phyloP scores from a whole-genome alignment of 2,797 vertebrate species.

The Cyclopterus lumpus region DNA sequence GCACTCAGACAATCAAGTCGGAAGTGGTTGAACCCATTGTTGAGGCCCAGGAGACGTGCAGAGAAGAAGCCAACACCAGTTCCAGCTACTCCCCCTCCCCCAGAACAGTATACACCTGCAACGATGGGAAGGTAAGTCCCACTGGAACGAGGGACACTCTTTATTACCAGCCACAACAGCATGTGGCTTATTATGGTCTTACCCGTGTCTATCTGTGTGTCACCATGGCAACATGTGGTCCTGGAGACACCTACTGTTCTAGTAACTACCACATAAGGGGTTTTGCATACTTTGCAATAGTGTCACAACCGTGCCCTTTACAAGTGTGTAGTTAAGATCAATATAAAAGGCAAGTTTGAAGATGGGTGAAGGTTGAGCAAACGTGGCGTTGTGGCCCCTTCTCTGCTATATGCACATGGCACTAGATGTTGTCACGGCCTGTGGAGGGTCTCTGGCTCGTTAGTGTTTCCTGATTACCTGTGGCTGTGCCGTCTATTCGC shows the following conservation, averaged over 20 bases:
- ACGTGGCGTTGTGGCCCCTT: background rate
- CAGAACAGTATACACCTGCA: constrained; percentile 87
- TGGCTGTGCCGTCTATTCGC: background rate
- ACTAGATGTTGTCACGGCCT: background rate
- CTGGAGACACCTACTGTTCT: background rate
- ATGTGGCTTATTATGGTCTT: background rate
- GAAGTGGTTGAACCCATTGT: constrained; percentile 86
- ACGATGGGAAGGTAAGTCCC: constrained; percentile 85
- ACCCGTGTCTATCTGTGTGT: background rate
- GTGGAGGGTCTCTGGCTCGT: background rate
- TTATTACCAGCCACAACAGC: background rate
- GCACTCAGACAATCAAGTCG: constrained; percentile 90
- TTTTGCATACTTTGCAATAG: background rate
- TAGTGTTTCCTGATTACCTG: background rate
- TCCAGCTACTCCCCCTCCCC: constrained; percentile 88
- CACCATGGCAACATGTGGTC: background rate
- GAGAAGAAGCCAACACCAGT: constrained; percentile 88
- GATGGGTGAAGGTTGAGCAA: background rate
- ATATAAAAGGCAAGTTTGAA: background rate
- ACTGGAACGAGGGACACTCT: background rate
- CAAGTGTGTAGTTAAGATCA: background rate
- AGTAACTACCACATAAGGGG: background rate
- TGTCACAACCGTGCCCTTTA: background rate
- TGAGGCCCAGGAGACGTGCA: constrained; percentile 84
- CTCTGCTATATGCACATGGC: background rate